Conservation (phyloP, 2,888 invertebrate genomes). For the Brachylomia viminalis region DNA sequence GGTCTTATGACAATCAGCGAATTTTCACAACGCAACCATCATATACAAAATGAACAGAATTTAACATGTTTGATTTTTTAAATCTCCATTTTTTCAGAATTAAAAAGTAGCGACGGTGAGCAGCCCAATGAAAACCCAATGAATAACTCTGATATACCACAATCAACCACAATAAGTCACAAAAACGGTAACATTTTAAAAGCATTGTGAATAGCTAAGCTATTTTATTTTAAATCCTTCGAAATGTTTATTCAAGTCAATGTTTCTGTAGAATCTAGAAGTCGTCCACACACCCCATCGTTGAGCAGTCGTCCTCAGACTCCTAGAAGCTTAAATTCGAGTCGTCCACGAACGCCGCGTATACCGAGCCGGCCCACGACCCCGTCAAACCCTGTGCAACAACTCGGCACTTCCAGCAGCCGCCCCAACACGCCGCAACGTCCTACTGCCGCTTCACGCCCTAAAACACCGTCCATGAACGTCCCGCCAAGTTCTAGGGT, state of each 20-base stretch:
- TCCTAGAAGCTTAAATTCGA: conserved; percentile 75
- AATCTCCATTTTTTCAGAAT: conserved; percentile 33
- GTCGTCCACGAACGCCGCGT: conserved; percentile 80
- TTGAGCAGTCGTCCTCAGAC: conserved; percentile 79
- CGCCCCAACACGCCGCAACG: conserved; percentile 79
- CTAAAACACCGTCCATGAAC: conserved; percentile 67
- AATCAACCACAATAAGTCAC: conserved; percentile 20
- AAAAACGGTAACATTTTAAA: conserved; percentile 41
- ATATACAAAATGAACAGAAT: not conserved
- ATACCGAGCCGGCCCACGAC: conserved; percentile 76
- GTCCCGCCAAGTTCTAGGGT: conserved; percentile 51
- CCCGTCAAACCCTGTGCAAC: conserved; percentile 69
- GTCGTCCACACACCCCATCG: conserved; percentile 69
- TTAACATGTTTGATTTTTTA: not conserved
- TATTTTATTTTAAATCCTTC: too few relatives aligned
- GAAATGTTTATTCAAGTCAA: not conserved
- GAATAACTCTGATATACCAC: conserved; percentile 40
- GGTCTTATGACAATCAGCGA: not conserved
- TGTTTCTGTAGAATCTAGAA: conserved; percentile 64
- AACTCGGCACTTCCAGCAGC: conserved; percentile 70
- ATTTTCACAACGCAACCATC: not conserved
- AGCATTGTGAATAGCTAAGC: not conserved
- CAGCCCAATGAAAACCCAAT: conserved; percentile 40
- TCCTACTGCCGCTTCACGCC: conserved; percentile 60
- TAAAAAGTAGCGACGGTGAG: conserved; percentile 54